A percentile compares a stretch with the other conserved stretches of the same genome.
phyloP scores from a whole-genome alignment of 35 echinoderm and acorn worm species.

The Hemicentrotus pulcherrimus region DNA sequence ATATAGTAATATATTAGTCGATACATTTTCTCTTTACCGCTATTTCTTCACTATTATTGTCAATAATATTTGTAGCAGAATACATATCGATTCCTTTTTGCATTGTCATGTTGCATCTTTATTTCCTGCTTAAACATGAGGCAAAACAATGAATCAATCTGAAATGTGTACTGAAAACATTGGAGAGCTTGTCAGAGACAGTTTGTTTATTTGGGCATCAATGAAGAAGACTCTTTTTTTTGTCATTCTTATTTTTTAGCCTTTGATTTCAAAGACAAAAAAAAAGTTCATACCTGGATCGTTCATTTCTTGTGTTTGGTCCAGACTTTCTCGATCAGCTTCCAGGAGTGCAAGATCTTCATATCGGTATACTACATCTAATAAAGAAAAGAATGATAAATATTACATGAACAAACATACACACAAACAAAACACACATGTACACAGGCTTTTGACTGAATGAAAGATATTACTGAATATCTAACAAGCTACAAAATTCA shows the following conservation, averaged over 20 bases:
- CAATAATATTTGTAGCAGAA: no score
- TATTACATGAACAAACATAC: no score
- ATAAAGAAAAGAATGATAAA: background rate
- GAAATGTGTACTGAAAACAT: background rate
- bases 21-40: no score
- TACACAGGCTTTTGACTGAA: no score
- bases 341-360: background rate
- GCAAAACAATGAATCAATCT: background rate
- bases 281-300: background rate
- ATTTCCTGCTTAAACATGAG: background rate
- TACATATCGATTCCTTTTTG: no score
- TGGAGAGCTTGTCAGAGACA: background rate
- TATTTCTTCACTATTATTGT: no score
- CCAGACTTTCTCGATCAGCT: background rate
- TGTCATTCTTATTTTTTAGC: background rate
- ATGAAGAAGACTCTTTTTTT: background rate
- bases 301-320: background rate
- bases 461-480: no score
- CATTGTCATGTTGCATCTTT: no score
- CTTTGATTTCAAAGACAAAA: background rate
- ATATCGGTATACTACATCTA: slow-evolving; percentile 14
- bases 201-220: background rate
- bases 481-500: no score
- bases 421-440: no score
- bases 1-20: no score